These are phyloP conservation scores for Epicauta chinensis DNA, from an alignment of 1,140 invertebrate genomes.

Conservation along the genomic window DNA sequence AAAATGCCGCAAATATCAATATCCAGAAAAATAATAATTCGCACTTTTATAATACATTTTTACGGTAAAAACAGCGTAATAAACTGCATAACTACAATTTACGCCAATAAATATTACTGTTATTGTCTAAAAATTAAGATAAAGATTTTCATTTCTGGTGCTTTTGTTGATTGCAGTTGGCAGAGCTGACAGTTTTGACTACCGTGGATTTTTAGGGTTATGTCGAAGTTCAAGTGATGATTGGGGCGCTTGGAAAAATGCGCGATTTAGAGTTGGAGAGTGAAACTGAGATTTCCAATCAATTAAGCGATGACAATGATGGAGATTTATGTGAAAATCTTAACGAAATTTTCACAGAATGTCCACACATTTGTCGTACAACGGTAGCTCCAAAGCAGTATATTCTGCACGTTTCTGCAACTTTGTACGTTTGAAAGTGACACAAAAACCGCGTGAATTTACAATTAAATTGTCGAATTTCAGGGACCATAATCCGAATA, in stretches of 20 bases:
- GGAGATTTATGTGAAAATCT: conserved; percentile 4
- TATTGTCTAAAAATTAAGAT: too few species aligned
- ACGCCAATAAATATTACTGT: too few species aligned
- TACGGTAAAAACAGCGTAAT: too few species aligned
- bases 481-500: conserved; percentile 26
- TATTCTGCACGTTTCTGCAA: conserved; percentile 31
- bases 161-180: too few species aligned
- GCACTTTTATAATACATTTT: too few species aligned
- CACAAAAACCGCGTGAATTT: too few species aligned
- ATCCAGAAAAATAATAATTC: too few species aligned
- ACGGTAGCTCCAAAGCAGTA: conserved; percentile 22
- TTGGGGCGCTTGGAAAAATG: not conserved
- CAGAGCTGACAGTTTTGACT: too few species aligned
- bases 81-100: too few species aligned
- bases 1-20: too few species aligned
- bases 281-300: not conserved
- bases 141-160: too few species aligned
- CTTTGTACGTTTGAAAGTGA: conserved; percentile 21
- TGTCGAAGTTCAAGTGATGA: not conserved
- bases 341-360: conserved; percentile 9
- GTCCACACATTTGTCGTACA: conserved; percentile 8
- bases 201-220: too few species aligned
- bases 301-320: conserved; percentile 1
- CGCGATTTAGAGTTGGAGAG: not conserved
- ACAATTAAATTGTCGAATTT: conserved; percentile 5